Evolutionary conservation across 2,113 vertebrate genomes (phyloP), one percentile per base, ranked within the genome.

Genomic region (Gallinago jamesoni): DNA sequence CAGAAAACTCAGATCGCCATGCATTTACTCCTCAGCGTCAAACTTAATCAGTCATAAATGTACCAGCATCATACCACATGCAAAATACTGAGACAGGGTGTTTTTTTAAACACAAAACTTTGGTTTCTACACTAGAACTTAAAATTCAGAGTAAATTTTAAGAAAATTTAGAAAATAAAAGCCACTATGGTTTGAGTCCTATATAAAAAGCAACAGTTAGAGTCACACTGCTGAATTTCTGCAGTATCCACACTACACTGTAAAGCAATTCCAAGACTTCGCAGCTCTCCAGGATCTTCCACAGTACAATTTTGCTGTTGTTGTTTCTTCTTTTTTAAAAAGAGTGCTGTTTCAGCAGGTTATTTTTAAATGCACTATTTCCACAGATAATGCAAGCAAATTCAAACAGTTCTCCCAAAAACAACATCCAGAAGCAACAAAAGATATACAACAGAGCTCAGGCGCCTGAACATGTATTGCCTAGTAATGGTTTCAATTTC

Each of bases 351-450:
- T 96, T 95, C 57, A 72, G 43, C 63, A 82, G 76, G 74, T 90
- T 94, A 57, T 96, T 97, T 97, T 92, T 30, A 97, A 96, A 90
- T 2, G 0, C 63, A 45, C 67, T 95, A 92, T 73, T 96, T 75
- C 79, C 79, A 76, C 52, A 90, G 83, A 62, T 96, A 96, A 83
- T 31, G 48, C 20, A 94, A 91, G 85, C 87, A 85, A 74, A 90
- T 91, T 81, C 89, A 97, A 97, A 81, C 93, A 95, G 39, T 47
- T 91, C 48, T 97, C 80, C 52, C 27, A 48, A 83, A 94, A 97
- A 90, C 80, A 96, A 95, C 87, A 75, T 80, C 95, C 69, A 91
- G 95, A 95, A 96, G 77, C 90, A 96, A 77, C 25, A 87, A 23
- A 33, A 79, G 78, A 87, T 87, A 52, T 16, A 76, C 72, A 93